phyloP scores from a whole-genome alignment of 2,113 vertebrate species.

The Capra hircus region DNA sequence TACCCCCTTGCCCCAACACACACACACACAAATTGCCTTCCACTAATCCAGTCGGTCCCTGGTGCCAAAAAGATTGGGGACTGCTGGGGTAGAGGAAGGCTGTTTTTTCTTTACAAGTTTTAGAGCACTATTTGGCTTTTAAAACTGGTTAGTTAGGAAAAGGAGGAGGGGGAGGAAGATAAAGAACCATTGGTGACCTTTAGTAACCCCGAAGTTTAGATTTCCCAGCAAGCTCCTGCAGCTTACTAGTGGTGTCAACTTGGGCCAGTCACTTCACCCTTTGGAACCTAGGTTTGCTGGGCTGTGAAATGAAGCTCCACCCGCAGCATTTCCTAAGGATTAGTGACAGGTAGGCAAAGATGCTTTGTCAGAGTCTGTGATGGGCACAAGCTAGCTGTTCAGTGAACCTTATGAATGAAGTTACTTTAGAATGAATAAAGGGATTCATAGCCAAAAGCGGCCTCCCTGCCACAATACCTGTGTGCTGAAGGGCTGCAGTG shows the following conservation, averaged over 20 bases:
- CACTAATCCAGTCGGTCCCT: not conserved
- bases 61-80: not conserved
- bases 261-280: conserved; percentile 9
- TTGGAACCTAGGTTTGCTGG: not conserved
- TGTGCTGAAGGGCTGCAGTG: conserved; percentile 40
- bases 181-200: not conserved
- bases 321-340: not conserved
- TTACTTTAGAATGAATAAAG: conserved; percentile 55
- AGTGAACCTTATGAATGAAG: conserved; percentile 52
- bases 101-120: not conserved
- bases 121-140: not conserved
- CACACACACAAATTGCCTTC: not conserved
- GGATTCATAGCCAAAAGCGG: conserved; percentile 50
- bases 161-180: not conserved
- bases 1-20: not conserved
- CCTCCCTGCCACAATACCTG: conserved; percentile 68
- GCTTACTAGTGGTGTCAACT: not conserved
- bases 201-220: not conserved
- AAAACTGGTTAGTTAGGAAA: not conserved
- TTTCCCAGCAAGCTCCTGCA: not conserved
- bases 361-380: conserved; percentile 35
- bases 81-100: not conserved
- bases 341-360: conserved; percentile 44
- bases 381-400: conserved; percentile 35
- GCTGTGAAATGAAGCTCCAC: not conserved